Evolutionary conservation across 2,888 invertebrate genomes (phyloP).

Genomic region (Arenicola marina): DNA sequence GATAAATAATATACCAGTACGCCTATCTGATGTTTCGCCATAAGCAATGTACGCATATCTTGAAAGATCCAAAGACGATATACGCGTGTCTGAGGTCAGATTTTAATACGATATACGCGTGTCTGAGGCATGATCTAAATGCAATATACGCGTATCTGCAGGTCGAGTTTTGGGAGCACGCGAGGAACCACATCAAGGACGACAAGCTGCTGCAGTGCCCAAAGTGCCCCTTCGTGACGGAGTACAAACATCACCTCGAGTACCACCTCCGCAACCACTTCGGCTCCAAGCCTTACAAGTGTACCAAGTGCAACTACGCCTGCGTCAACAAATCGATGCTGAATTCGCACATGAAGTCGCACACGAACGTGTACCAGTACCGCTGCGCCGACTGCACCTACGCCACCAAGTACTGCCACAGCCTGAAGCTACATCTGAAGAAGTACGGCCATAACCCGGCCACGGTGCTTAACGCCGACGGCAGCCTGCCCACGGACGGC

Average conservation of each 20-base stretch:
- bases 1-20: too few relatives aligned
- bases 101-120: too few relatives aligned
- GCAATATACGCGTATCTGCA: slow-evolving; percentile 30
- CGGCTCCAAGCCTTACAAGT: slow-evolving; percentile 94
- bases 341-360: slow-evolving; percentile 96
- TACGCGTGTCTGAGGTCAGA: too few relatives aligned
- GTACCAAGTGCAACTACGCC: slow-evolving; percentile 74
- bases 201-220: slow-evolving; percentile 90
- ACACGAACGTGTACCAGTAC: slow-evolving; percentile 84
- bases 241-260: slow-evolving; percentile 97
- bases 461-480: slow-evolving; percentile 69
- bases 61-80: too few relatives aligned
- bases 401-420: slow-evolving; percentile 97
- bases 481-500: slow-evolving; percentile 54
- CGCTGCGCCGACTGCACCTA: slow-evolving; percentile 92
- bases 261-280: slow-evolving; percentile 92
- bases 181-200: slow-evolving; percentile 83
- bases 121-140: neutral
- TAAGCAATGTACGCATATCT: too few relatives aligned
- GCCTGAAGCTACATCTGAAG: slow-evolving; percentile 89
- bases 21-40: too few relatives aligned
- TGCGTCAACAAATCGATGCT: slow-evolving; percentile 80
- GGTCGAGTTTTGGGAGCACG: slow-evolving; percentile 91
- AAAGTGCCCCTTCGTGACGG: slow-evolving; percentile 95
- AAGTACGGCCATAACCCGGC: slow-evolving; percentile 91